Evolutionary conservation across 2,113 vertebrate genomes (phyloP).

Genomic region (Sapayoa aenigma): DNA sequence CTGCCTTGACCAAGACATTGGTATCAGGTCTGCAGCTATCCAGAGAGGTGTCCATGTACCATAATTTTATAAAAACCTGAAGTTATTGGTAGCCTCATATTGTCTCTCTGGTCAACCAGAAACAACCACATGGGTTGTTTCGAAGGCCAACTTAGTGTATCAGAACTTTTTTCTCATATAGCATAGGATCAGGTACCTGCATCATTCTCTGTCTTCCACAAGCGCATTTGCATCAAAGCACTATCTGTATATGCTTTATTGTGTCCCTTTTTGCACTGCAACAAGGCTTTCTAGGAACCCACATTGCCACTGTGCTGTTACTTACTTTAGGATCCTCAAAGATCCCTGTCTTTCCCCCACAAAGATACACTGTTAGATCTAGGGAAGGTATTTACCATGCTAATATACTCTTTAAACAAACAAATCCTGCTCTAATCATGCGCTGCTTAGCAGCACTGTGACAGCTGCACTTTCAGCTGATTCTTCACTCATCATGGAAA

Average conservation of each 20-base stretch:
- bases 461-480: background rate
- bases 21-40: background rate
- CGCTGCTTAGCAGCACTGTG: background rate
- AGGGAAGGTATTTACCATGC: background rate
- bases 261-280: background rate
- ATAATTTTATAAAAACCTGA: background rate
- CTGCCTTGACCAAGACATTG: background rate
- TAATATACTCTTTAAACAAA: background rate
- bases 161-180: background rate
- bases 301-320: background rate
- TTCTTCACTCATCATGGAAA: background rate
- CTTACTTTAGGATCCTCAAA: background rate
- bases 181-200: background rate
- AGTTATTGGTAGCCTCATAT: background rate
- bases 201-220: background rate
- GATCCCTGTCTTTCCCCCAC: background rate
- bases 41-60: background rate
- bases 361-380: background rate
- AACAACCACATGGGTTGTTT: background rate
- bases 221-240: background rate
- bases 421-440: background rate
- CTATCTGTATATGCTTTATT: accelerated
- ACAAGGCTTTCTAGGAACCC: background rate
- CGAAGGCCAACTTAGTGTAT: background rate
- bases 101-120: background rate